Conservation (phyloP, 2,888 invertebrate species). For the Agonopterix subpropinquella region DNA sequence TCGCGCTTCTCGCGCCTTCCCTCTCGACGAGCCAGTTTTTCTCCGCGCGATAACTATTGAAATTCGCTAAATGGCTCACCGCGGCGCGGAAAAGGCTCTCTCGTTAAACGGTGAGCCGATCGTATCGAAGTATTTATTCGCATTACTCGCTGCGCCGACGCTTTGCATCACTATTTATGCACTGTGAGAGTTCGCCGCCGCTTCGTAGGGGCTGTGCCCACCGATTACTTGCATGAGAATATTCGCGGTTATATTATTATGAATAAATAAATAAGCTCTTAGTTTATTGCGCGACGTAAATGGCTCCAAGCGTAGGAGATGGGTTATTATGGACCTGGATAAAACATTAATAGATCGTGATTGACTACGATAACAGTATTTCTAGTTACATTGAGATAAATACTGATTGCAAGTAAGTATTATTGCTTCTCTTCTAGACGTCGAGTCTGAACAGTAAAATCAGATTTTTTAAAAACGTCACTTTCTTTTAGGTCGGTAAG, state of each 20-base stretch:
- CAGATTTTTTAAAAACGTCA: no score
- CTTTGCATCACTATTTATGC: slow-evolving; percentile 61
- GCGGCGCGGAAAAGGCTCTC: slow-evolving; percentile 72
- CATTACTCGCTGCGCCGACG: slow-evolving; percentile 53
- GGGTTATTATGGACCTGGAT: slow-evolving; percentile 15
- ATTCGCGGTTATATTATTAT: slow-evolving; percentile 39
- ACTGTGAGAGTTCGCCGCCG: slow-evolving; percentile 33
- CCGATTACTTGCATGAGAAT: slow-evolving; percentile 38
- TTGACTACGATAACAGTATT: slow-evolving; percentile 15
- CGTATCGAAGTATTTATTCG: slow-evolving; percentile 69
- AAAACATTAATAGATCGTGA: slow-evolving; percentile 23
- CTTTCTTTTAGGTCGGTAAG: no score
- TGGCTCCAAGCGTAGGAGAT: slow-evolving; percentile 21
- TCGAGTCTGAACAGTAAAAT: neutral
- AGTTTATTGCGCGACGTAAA: slow-evolving; percentile 34
- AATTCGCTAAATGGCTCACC: slow-evolving; percentile 74
- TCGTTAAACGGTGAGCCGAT: slow-evolving; percentile 72
- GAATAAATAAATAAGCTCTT: slow-evolving; percentile 42
- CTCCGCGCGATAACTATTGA: slow-evolving; percentile 74
- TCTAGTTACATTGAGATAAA: neutral
- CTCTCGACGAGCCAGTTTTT: slow-evolving; percentile 63
- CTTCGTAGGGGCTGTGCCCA: slow-evolving; percentile 27
- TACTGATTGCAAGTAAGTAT: neutral
- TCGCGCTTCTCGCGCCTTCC: slow-evolving; percentile 39
- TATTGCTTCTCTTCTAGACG: neutral